Percentiles rank a stretch among this genome's conserved stretches.
phyloP scores from a whole-genome alignment of 2,888 invertebrate genomes.

The Brachyptera putata region DNA sequence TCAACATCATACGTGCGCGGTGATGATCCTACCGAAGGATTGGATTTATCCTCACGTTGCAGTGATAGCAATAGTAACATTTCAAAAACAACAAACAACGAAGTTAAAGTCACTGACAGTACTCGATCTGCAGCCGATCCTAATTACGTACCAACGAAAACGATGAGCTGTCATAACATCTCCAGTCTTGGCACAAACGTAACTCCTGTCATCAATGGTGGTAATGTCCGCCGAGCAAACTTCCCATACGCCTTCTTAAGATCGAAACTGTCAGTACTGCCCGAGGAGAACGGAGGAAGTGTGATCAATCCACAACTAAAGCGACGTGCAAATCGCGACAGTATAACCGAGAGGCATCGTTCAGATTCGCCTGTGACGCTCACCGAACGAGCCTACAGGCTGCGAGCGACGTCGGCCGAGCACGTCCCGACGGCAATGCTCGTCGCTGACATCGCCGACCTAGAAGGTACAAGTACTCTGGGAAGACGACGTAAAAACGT shows the following conservation, averaged over 20 bases:
- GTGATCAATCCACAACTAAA: slow-evolving; percentile 48
- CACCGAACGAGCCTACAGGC: slow-evolving; percentile 38
- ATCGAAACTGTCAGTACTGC: slow-evolving; percentile 69
- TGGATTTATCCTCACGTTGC: slow-evolving; percentile 59
- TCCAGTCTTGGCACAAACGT: slow-evolving; percentile 53
- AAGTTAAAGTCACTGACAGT: too few relatives aligned
- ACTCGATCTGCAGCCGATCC: slow-evolving; percentile 42
- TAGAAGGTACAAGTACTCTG: slow-evolving; percentile 43
- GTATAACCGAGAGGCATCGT: slow-evolving; percentile 51
- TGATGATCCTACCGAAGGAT: slow-evolving; percentile 75
- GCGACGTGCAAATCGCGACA: slow-evolving; percentile 49
- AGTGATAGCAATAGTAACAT: too few relatives aligned
- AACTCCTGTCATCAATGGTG: too few relatives aligned
- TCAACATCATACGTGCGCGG: slow-evolving; percentile 69
- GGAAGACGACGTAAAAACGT: slow-evolving; percentile 38
- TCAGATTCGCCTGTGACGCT: slow-evolving; percentile 45
- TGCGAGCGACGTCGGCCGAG: slow-evolving; percentile 58
- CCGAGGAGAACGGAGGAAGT: slow-evolving; percentile 59
- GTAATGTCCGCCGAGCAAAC: slow-evolving; percentile 58
- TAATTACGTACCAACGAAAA: slow-evolving; percentile 54
- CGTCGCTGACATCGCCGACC: slow-evolving; percentile 27
- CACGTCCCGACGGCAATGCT: slow-evolving; percentile 46
- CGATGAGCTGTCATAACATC: slow-evolving; percentile 69
- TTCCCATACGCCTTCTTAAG: slow-evolving; percentile 75
- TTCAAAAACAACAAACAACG: too few relatives aligned